A percentile compares a stretch with the other conserved stretches of the same genome.
Evolutionary conservation across 1,140 invertebrate species (phyloP).

Genomic region (Platorchestia sp.): DNA sequence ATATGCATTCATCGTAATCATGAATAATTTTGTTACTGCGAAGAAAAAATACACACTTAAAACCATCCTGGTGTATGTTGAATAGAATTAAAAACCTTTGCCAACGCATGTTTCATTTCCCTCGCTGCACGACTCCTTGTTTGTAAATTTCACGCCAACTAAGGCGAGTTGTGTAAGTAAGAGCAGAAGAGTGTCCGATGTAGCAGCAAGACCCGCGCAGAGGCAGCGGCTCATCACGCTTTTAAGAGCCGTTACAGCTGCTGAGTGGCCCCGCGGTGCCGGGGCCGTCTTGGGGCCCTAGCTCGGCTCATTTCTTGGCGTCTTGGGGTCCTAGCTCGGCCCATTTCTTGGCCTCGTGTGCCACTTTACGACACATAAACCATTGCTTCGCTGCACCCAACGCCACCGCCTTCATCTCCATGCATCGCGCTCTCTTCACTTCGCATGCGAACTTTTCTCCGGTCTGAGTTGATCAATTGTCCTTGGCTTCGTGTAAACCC

Average conservation of each 20-base stretch:
- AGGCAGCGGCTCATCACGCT: background rate
- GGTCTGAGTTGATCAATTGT: background rate
- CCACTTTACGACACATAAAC: constrained; percentile 47
- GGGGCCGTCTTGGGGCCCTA: constrained; percentile 4
- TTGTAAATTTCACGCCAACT: background rate
- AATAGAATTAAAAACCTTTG: background rate
- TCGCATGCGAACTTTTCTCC: background rate
- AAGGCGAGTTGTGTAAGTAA: background rate
- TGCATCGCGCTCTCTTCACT: background rate
- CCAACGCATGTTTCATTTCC: background rate
- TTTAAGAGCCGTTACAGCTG: background rate
- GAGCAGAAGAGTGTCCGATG: background rate
- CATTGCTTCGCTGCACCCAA: constrained; percentile 14
- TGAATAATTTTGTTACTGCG: too few species aligned
- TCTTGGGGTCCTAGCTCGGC: constrained; percentile 11
- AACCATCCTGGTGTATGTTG: too few species aligned
- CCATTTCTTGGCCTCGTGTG: background rate
- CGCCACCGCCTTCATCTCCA: background rate
- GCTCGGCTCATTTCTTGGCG: background rate
- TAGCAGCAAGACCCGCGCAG: background rate
- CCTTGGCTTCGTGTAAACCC: background rate
- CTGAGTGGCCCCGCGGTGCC: background rate
- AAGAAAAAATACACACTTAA: too few species aligned
- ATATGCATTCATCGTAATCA: too few species aligned
- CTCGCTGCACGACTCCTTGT: background rate